Evolutionary conservation across 2,888 invertebrate species (phyloP), one percentile per base, ranked within the genome.

Genomic region (Drosophila atroscutellata): DNA sequence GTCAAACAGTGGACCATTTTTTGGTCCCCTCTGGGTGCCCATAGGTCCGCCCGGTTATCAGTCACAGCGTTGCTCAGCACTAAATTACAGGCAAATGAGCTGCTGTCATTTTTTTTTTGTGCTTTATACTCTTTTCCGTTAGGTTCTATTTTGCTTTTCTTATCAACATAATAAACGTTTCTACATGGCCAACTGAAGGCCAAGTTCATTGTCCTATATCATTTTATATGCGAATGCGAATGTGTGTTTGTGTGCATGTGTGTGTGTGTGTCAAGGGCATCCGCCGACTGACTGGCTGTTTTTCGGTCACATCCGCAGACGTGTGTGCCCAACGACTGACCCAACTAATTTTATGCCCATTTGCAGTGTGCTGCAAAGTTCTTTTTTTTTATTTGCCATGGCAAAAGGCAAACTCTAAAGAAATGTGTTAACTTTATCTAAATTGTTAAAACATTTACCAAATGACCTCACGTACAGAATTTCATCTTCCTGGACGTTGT

Each of bases 341-440:
- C 86, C 88, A 85, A 81, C 86, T 82, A 86, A 86, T 86, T 86
- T 89, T 80, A 86, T 86, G 86, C 86, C 89, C 86, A 86, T 86
- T 89, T 89, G 80, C 75, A 80, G 77, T 51, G 55, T 51, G 68
- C 63, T 67, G 64, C 72, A 63, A 57, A 57, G 58, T 55, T 54
- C 15, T 24, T 55, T 37, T 83, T 81, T 74, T 45, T 77, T 74
- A 75, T 77, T 86, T 78, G 73, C 8, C 36, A 34, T 39, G 60
- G 34, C 62, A 42, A 37, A 37, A 45, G 32, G 65, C 34, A 37
- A 42, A 30, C 63, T 57, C 65, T 51, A 80, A 75, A 74, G 82
- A 86, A 90, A 89, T 91, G 91, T 91, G 91, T 91, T 90, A 91
- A 91, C 84, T 91, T 91, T 90, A 91, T 90, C 91, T 91, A 91